A percentile compares a stretch with the other conserved stretches of the same genome.
phyloP scores from a whole-genome alignment of 1,140 invertebrate genomes.

The Chionoecetes opilio region DNA sequence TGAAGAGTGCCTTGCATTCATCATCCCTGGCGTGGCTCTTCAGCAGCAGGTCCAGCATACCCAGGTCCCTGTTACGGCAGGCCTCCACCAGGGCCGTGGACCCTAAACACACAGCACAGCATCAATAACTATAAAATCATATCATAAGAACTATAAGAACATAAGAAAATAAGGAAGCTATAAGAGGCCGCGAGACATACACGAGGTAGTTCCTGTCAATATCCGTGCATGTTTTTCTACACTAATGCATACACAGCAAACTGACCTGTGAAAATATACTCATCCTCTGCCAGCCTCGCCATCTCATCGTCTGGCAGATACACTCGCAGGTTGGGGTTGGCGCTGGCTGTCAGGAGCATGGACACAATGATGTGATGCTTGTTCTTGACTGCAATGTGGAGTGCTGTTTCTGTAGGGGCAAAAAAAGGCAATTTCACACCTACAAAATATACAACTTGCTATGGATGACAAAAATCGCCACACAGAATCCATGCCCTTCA shows the following conservation, averaged over 20 bases:
- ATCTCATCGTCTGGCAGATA: constrained; percentile 80
- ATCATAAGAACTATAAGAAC: not conserved
- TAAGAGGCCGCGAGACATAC: too few relatives aligned
- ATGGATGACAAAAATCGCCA: too few relatives aligned
- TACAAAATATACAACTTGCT: too few relatives aligned
- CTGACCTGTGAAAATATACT: constrained; percentile 80
- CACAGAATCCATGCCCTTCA: too few relatives aligned
- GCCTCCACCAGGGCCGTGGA: constrained; percentile 90
- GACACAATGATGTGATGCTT: constrained; percentile 90
- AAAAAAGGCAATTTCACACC: not conserved
- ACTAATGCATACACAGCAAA: not conserved
- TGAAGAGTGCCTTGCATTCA: constrained; percentile 91
- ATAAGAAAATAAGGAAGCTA: too few relatives aligned
- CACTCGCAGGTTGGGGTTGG: constrained; percentile 84
- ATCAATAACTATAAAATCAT: not conserved
- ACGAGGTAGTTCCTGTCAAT: too few relatives aligned
- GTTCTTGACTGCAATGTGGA: constrained; percentile 91
- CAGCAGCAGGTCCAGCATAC: constrained; percentile 90
- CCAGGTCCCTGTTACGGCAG: constrained; percentile 87
- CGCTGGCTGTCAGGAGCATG: constrained; percentile 89
- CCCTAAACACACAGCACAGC: constrained; percentile 73
- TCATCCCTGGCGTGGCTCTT: constrained; percentile 94
- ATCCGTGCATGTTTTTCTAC: not conserved
- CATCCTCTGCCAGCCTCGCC: constrained; percentile 75
- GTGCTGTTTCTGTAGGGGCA: constrained; percentile 87